Evolutionary conservation across 2,113 vertebrate genomes (phyloP).

Genomic region (Pterocles orientalis): DNA sequence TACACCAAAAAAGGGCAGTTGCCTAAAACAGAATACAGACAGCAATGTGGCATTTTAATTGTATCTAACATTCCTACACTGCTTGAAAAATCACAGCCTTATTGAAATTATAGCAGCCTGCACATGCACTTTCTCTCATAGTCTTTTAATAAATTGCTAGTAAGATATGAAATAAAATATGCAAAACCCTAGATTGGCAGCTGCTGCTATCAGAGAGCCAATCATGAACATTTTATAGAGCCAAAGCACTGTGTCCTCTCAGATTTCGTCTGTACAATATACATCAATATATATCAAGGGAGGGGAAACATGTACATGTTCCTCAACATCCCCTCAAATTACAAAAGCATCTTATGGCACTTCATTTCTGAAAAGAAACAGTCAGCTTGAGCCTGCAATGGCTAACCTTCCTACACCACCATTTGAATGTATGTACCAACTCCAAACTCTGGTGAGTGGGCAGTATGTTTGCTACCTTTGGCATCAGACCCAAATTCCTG

Average conservation of each 20-base stretch:
- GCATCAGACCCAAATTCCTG: neutral
- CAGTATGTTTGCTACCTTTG: neutral
- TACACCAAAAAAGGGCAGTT: neutral
- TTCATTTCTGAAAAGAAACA: neutral
- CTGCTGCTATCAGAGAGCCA: neutral
- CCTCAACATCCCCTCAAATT: neutral
- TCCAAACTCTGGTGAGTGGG: neutral
- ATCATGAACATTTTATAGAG: neutral
- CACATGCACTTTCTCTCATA: neutral
- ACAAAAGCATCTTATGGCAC: neutral
- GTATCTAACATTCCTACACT: neutral
- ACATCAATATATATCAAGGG: neutral
- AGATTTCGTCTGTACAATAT: neutral
- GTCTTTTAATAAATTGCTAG: neutral
- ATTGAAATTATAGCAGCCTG: neutral
- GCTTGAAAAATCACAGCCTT: neutral
- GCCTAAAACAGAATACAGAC: neutral
- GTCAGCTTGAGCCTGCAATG: neutral
- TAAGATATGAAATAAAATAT: neutral
- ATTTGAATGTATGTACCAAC: neutral
- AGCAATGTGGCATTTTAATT: neutral
- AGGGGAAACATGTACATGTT: neutral
- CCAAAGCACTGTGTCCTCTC: neutral
- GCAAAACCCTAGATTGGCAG: neutral
- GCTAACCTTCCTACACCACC: neutral